These are phyloP conservation scores for Drosophila malerkotliana DNA, from an alignment of 1,140 invertebrate genomes.

Conservation along the genomic window DNA sequence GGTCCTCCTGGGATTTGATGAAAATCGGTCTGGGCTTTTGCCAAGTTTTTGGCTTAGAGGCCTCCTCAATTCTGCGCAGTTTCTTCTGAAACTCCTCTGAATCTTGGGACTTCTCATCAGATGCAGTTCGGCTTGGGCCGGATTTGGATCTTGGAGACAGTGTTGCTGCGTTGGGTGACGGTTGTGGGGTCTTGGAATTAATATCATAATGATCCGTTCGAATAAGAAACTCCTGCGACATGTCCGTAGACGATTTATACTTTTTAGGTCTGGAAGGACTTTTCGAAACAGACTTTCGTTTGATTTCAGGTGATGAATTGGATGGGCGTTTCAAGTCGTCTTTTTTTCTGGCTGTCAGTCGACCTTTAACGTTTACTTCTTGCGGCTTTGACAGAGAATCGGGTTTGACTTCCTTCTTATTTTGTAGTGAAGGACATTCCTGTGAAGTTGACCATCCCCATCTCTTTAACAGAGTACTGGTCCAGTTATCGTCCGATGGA, in stretches of 20 bases:
- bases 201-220: neutral
- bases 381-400: neutral
- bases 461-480: neutral
- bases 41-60: slow-evolving; percentile 48
- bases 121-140: neutral
- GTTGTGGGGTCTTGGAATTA: neutral
- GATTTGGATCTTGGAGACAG: neutral
- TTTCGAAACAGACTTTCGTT: no score
- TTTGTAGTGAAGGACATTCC: neutral
- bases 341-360: neutral
- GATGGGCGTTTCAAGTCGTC: neutral
- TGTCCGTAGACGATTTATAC: neutral
- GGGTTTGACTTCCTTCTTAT: neutral
- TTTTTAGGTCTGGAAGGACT: neutral
- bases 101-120: neutral
- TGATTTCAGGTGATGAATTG: neutral
- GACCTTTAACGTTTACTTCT: neutral
- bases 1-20: neutral
- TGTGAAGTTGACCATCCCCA: neutral
- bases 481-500: neutral
- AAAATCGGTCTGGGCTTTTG: neutral
- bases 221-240: slow-evolving; percentile 1
- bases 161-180: no score
- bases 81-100: neutral
- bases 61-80: slow-evolving; percentile 34